A percentile compares a stretch with the other conserved stretches of the same genome.
These are phyloP conservation scores for Goniozus legneri DNA, from an alignment of 1,140 invertebrate species.

Conservation along the genomic window DNA sequence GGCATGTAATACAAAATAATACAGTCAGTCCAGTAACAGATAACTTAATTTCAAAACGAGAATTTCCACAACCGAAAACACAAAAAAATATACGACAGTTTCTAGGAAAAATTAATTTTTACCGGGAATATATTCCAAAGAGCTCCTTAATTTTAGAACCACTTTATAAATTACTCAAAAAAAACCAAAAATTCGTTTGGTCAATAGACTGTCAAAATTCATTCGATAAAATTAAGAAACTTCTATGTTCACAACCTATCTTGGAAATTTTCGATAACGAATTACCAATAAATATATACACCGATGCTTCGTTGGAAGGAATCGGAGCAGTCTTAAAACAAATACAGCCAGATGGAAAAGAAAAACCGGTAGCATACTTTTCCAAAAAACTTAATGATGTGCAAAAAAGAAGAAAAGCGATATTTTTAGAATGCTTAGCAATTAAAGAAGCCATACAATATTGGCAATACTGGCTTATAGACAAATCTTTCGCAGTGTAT, in stretches of 20 bases:
- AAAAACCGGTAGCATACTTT: too few species aligned
- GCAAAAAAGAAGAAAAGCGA: constrained; percentile 27
- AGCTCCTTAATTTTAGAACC: constrained; percentile 19
- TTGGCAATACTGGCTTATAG: constrained; percentile 22
- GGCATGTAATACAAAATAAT: too few species aligned
- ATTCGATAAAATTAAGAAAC: constrained; percentile 4
- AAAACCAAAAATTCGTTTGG: too few species aligned
- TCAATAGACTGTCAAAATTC: constrained; percentile 4
- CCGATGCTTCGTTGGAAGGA: constrained; percentile 10
- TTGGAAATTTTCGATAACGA: too few species aligned
- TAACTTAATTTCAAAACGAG: constrained; percentile 24
- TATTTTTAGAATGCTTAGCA: constrained; percentile 16
- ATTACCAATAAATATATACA: constrained; percentile 8
- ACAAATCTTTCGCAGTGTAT: constrained; percentile 10
- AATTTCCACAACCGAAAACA: too few species aligned
- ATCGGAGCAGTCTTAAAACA: constrained; percentile 5
- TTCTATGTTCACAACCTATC: constrained; percentile 13
- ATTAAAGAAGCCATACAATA: constrained; percentile 23
- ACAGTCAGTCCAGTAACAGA: too few species aligned
- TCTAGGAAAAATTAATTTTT: too few species aligned
- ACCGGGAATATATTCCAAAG: constrained; percentile 21
- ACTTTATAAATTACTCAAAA: constrained; percentile 24
- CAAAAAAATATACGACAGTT: too few species aligned
- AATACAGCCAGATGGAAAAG: constrained; percentile 1
- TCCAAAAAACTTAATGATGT: constrained; percentile 26